These are phyloP conservation scores for Xenopus borealis DNA, from an alignment of 2,113 vertebrate genomes.

Conservation along the genomic window DNA sequence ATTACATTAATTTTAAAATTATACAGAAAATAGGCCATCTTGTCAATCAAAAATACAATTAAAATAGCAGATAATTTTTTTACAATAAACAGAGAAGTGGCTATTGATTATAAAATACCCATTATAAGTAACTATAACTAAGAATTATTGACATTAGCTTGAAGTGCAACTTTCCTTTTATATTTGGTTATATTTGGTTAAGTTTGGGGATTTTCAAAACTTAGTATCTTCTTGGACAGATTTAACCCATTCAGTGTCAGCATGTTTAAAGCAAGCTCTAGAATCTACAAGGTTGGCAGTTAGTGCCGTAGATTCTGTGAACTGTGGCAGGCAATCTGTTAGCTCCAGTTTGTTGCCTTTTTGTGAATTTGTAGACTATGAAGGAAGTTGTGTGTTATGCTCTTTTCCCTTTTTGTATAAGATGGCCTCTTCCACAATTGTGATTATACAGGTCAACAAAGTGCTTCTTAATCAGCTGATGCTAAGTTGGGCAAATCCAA, in stretches of 20 bases:
- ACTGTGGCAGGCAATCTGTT: constrained; percentile 50
- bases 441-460: constrained; percentile 60
- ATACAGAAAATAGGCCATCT: constrained; percentile 70
- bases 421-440: constrained; percentile 67
- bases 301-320: too few species aligned
- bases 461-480: constrained; percentile 81
- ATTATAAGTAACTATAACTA: constrained; percentile 66
- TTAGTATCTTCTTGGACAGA: constrained; percentile 47
- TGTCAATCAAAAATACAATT: constrained; percentile 66
- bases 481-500: constrained; percentile 95
- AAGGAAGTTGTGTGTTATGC: constrained; percentile 69
- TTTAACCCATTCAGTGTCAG: constrained; percentile 34
- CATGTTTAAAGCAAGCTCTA: too few species aligned
- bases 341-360: constrained; percentile 62
- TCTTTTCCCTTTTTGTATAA: constrained; percentile 62
- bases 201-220: constrained; percentile 60
- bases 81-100: constrained; percentile 66
- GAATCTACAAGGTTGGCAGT: too few species aligned
- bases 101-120: constrained; percentile 71
- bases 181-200: constrained; percentile 58
- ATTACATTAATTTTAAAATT: constrained; percentile 68
- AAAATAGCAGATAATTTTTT: constrained; percentile 60
- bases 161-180: constrained; percentile 74
- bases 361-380: constrained; percentile 67
- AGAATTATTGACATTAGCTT: constrained; percentile 75